Conservation (phyloP, 2,113 vertebrate genomes). For the Apus apus region DNA sequence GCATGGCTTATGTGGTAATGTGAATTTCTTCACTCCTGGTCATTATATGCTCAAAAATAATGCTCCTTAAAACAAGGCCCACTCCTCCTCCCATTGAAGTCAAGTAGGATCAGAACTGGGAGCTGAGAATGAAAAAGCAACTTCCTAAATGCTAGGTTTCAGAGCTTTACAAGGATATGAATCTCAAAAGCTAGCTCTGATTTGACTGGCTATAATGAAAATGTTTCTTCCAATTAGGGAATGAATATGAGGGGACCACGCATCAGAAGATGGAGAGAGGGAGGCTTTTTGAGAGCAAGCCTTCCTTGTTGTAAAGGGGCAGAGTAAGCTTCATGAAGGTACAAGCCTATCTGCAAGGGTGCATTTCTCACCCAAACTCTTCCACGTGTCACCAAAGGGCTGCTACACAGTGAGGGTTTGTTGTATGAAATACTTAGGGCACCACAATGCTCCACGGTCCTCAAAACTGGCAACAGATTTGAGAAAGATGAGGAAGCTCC, state of each 20-base stretch:
- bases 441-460: fast-evolving
- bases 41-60: not conserved
- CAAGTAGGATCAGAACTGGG: not conserved
- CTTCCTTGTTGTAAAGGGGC: not conserved
- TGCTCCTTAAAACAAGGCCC: not conserved
- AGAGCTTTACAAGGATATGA: not conserved
- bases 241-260: not conserved
- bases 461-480: fast-evolving
- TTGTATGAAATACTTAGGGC: fast-evolving
- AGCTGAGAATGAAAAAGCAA: not conserved
- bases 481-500: not conserved
- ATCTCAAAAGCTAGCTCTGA: not conserved
- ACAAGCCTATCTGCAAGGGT: fast-evolving
- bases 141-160: not conserved
- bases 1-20: fast-evolving
- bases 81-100: not conserved
- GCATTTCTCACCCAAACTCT: not conserved
- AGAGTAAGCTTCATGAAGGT: too few relatives aligned
- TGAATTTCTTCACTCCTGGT: not conserved
- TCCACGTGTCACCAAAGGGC: too few relatives aligned
- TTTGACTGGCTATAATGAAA: not conserved
- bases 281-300: too few relatives aligned
- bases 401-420: too few relatives aligned
- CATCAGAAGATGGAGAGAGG: not conserved
- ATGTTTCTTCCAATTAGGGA: not conserved